Evolutionary conservation across 2,113 vertebrate genomes (phyloP), one percentile per base, ranked within the genome.

Genomic region (Neotoma lepida): DNA sequence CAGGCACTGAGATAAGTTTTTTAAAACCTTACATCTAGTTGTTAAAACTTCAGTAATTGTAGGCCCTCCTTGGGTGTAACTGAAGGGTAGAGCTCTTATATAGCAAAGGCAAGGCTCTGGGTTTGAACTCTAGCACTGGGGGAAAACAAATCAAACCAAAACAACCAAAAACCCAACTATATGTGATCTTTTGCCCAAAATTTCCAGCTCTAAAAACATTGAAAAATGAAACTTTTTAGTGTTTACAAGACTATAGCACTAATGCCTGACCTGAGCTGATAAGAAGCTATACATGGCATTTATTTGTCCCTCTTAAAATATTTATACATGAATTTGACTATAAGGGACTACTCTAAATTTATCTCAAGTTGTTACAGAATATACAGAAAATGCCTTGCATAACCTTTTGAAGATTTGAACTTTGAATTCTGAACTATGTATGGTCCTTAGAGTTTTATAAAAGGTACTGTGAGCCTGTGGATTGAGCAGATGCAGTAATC

Each of bases 301-400:
- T 76, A 84, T 66, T 95, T 63, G 13, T 56, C n/a, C 41, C 44
- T 80, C n/a, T 51, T 61, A 46, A 56, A 90, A 33, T 94, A 68
- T 80, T 58, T 12, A 41, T 92, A 8, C 18, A 2, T 39, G 15
- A 54, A 20, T 77, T 90, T 78, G 61, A 49, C 68, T 81, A 54
- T 80, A 4, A 46, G 26, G 4, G n/a, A 13, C 78, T n/a, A 33
- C 44, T 24, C 49, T n/a, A 56, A 39, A 12, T 85, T 93, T 18
- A 85, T 41, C 63, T 51, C 44, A 66, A 82, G 30, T 73, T 46
- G 24, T 74, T 89, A 64, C 4, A 20, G 64, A 54, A 89, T 24
- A 20, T 30, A 9, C 71, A 81, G 51, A 68, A 51, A 73, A 24
- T 90, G 9, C 0, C 46, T 20, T 30, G 6, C 30, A 41, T 77